Evolutionary conservation across 2,888 invertebrate genomes (phyloP).

Genomic region (Himalopsyche japonica): DNA sequence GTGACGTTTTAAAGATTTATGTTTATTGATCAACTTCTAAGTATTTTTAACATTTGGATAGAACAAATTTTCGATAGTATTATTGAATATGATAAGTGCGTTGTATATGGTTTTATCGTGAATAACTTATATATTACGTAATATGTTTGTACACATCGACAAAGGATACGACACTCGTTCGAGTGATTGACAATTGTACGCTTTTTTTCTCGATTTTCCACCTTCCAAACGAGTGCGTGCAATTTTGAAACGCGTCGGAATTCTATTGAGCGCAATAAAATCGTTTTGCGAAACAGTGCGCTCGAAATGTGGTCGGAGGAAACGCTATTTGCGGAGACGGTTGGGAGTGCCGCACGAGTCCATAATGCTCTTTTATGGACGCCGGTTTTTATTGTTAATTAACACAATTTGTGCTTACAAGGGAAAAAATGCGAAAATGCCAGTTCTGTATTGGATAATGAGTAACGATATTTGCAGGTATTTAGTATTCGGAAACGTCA

Average conservation of each 20-base stretch:
- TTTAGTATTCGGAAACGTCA: too few relatives aligned
- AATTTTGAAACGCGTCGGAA: background rate
- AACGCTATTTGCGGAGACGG: background rate
- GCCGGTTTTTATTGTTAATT: constrained; percentile 28
- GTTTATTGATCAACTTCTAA: too few relatives aligned
- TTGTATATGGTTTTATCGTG: too few relatives aligned
- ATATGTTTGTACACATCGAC: background rate
- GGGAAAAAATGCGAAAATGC: background rate
- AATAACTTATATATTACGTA: background rate
- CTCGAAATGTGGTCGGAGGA: background rate
- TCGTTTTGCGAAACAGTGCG: background rate
- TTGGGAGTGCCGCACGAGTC: background rate
- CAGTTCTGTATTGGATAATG: background rate
- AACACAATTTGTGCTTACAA: constrained; percentile 27
- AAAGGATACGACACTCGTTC: background rate
- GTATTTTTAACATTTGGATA: too few relatives aligned
- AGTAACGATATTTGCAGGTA: background rate
- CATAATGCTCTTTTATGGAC: background rate
- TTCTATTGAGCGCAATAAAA: background rate
- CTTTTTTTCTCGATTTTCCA: background rate
- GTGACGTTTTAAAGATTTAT: too few relatives aligned
- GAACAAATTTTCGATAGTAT: too few relatives aligned
- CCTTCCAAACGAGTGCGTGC: background rate
- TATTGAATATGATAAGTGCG: too few relatives aligned
- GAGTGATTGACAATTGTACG: background rate